Percentiles rank a stretch among this genome's conserved stretches.
phyloP scores from a whole-genome alignment of 2,797 vertebrate species.

The Syngnathus rostellatus region DNA sequence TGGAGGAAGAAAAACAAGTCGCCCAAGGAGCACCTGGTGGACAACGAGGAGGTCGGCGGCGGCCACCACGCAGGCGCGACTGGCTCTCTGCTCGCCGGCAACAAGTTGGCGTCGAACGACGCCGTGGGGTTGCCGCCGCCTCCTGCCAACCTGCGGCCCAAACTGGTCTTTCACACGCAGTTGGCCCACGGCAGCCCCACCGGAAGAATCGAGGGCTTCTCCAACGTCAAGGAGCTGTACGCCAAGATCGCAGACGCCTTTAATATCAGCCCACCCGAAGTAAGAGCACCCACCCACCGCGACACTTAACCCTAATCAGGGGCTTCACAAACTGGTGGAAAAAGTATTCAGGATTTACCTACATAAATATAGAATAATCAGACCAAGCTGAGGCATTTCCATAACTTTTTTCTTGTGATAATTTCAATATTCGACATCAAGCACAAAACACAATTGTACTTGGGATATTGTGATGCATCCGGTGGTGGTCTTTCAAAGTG shows the following conservation, averaged over 20 bases:
- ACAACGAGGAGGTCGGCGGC: constrained; percentile 72
- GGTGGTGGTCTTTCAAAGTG: neutral
- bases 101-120: constrained; percentile 60
- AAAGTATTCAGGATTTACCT: too few relatives aligned
- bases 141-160: constrained; percentile 62
- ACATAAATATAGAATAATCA: too few relatives aligned
- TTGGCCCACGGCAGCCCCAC: constrained; percentile 94
- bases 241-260: constrained; percentile 74
- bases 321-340: neutral
- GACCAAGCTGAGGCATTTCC: too few relatives aligned
- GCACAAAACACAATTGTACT: too few relatives aligned
- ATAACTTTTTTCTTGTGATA: too few relatives aligned
- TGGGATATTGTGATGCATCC: too few relatives aligned
- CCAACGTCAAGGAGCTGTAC: constrained; percentile 84
- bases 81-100: constrained; percentile 14
- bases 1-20: constrained; percentile 70
- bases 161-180: constrained; percentile 89
- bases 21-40: constrained; percentile 77
- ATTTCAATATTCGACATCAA: too few relatives aligned
- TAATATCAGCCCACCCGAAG: constrained; percentile 71
- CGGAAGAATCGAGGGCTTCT: constrained; percentile 83
- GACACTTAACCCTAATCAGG: neutral
- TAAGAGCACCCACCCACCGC: constrained; percentile 36
- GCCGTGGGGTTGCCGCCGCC: constrained; percentile 60
- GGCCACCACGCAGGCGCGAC: constrained; percentile 57